These are phyloP conservation scores for Fratercula arctica DNA, from an alignment of 2,797 vertebrate species.

Conservation along the genomic window DNA sequence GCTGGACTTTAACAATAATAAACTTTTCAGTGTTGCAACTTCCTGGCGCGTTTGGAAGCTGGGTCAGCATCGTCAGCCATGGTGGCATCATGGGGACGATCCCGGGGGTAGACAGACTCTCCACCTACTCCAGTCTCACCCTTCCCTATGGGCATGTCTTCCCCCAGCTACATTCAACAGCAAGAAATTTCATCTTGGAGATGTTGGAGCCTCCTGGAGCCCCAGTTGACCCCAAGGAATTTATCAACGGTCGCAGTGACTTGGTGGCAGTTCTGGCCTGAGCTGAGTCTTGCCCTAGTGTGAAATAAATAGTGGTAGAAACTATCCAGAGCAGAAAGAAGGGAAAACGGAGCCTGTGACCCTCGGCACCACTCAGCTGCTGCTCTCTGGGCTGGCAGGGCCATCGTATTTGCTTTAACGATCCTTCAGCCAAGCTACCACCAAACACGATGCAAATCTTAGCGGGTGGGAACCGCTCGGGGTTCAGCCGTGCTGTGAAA, in stretches of 20 bases:
- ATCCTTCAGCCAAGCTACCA: background rate
- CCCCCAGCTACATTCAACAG: background rate
- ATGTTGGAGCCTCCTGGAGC: background rate
- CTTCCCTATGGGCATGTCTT: background rate
- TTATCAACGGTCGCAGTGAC: fast-evolving
- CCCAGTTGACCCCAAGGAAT: background rate
- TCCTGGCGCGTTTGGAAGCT: background rate
- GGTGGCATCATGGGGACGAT: background rate
- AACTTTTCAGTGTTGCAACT: background rate
- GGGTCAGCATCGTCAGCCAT: background rate
- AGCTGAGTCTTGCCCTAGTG: background rate
- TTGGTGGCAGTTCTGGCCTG: background rate
- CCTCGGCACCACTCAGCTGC: background rate
- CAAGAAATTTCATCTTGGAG: background rate
- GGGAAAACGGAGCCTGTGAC: background rate
- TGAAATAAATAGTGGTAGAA: constrained; percentile 11
- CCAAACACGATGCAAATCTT: background rate
- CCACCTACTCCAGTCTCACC: background rate
- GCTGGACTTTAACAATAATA: background rate
- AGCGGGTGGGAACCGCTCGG: background rate
- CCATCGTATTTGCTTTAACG: fast-evolving
- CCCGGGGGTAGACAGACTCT: background rate
- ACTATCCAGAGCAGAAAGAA: constrained; percentile 2
- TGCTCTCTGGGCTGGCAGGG: background rate
- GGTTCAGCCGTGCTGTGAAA: fast-evolving